Evolutionary conservation across 2,888 invertebrate species (phyloP), one percentile per base, ranked within the genome.

Genomic region (Boloria euphrosyne): DNA sequence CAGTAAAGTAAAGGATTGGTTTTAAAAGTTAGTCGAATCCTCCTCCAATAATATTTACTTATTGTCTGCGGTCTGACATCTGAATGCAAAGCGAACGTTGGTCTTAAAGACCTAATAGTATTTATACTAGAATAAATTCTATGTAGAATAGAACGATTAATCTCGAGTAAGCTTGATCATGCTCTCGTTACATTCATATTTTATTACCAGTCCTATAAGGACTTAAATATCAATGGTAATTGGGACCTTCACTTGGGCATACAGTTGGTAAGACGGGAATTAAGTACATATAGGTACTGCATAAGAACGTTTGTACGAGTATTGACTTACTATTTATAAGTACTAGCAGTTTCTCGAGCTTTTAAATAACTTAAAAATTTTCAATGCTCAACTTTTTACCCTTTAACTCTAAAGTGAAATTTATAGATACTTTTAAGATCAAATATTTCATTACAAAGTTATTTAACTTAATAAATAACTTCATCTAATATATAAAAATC

Each of bases 51-150:
- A 46, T 27, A 57, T 16, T 55, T 22, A 57, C 58, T 58, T 62
- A 58, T 47, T 65, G 49, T 65, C 59, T 47, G 47, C 46, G 2
- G 54, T 62, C 46, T 59, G 72, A 73, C 73, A 65, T 63, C 68
- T 73, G 70, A 72, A 73, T 73, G 73, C 71, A 59, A 27, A 64
- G 51, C 49, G 60, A 73, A 65, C 68, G 70, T 57, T 61, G 49
- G 46, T 52, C 31, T 51, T 62, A 62, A 51, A 16, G 55, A 51
- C 47, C 66, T 62, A 62, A 65, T 62, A 77, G 71, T 73, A 77
- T 78, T 84, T 80, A 81, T 80, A 80, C 79, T 79, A 73, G 76
- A 81, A 84, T 87, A 86, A 87, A 88, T 87, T 85, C 81, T 78
- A 81, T 72, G 69, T 70, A 85, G 82, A 88, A 87, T 87, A 80